Conservation (phyloP, 2,797 vertebrate species). For the Rallus crepitans region DNA sequence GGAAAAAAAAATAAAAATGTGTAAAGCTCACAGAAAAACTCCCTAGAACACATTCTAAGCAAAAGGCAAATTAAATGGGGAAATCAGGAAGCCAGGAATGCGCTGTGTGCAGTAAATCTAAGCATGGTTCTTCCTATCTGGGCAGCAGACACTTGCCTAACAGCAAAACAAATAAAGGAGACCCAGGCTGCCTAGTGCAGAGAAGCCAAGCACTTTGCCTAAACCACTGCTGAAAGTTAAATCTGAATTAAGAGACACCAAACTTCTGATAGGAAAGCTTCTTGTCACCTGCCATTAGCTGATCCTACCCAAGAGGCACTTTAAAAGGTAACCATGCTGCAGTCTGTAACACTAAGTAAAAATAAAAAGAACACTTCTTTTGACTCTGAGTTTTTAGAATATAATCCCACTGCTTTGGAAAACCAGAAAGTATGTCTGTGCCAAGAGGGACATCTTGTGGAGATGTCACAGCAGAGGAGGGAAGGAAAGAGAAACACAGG, state of each 20-base stretch:
- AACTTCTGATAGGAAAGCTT: not conserved
- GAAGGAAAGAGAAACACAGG: not conserved
- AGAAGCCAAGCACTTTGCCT: slow-evolving; percentile 69
- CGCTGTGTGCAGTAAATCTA: not conserved
- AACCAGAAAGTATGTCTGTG: not conserved
- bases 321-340: not conserved
- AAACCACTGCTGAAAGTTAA: slow-evolving; percentile 28
- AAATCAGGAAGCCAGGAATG: not conserved
- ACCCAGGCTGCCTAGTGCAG: slow-evolving; percentile 50
- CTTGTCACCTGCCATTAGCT: not conserved
- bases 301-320: not conserved
- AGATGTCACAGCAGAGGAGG: slow-evolving; percentile 9
- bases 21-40: slow-evolving; percentile 94
- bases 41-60: slow-evolving; percentile 77
- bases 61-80: slow-evolving; percentile 74
- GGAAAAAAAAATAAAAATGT: slow-evolving; percentile 87
- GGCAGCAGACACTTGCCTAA: not conserved
- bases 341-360: not conserved
- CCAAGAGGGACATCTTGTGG: slow-evolving; percentile 62
- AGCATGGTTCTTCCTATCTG: slow-evolving; percentile 9
- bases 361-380: not conserved
- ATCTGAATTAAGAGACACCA: not conserved
- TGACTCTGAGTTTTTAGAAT: not conserved
- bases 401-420: not conserved
- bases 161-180: slow-evolving; percentile 33